Percentiles rank a stretch among this genome's conserved stretches.
phyloP scores from a whole-genome alignment of 2,888 invertebrate species.

The Zonitis immaculata region DNA sequence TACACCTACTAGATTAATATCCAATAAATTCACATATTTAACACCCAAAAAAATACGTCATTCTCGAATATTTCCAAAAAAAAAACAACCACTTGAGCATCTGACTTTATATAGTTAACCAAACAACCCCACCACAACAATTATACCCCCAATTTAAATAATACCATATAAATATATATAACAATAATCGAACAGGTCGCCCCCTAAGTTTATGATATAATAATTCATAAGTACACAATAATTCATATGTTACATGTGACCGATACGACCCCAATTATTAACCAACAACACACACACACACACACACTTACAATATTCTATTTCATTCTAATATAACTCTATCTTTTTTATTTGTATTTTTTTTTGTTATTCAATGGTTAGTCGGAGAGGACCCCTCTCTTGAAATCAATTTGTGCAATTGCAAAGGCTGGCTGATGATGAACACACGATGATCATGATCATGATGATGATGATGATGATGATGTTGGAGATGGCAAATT shows the following conservation, averaged over 20 bases:
- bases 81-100: conserved; percentile 46
- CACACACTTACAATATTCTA: no score
- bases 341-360: conserved; percentile 5
- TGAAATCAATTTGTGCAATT: conserved; percentile 33
- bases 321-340: neutral
- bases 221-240: conserved; percentile 41
- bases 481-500: conserved; percentile 31
- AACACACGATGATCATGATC: conserved; percentile 5
- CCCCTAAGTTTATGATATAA: conserved; percentile 40
- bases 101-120: conserved; percentile 47
- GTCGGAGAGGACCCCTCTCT: no score
- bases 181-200: conserved; percentile 4
- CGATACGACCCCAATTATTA: conserved; percentile 36
- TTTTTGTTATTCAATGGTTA: no score
- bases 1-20: neutral
- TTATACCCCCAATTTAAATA: neutral
- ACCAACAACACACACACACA: conserved; percentile 10
- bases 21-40: neutral
- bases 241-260: conserved; percentile 36
- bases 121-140: conserved; percentile 12
- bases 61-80: no score
- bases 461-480: conserved; percentile 13
- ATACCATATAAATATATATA: neutral
- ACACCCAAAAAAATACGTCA: neutral
- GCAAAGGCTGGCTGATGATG: conserved; percentile 20